These are phyloP conservation scores for Macrostomum lignano DNA, from an alignment of 1,140 invertebrate genomes.

Conservation along the genomic window DNA sequence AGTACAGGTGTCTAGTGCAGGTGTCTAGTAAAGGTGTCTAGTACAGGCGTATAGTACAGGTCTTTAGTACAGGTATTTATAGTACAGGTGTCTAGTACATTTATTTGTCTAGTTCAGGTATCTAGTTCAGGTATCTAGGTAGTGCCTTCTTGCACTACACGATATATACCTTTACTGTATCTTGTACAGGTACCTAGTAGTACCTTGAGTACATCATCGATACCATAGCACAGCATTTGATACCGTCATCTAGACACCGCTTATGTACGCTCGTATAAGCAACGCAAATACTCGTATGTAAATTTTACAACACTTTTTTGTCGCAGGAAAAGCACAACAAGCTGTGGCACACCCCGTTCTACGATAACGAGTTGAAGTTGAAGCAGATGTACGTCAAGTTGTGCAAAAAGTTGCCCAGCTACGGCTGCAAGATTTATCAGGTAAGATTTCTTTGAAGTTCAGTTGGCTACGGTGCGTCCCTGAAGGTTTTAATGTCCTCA, in stretches of 20 bases:
- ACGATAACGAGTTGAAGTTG: constrained; percentile 37
- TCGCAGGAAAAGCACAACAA: constrained; percentile 40
- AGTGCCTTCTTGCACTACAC: too few species aligned
- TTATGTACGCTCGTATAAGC: background rate
- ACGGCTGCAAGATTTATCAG: constrained; percentile 37
- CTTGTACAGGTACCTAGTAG: background rate
- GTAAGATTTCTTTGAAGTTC: too few species aligned
- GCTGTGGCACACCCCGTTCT: constrained; percentile 38
- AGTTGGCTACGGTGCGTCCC: too few species aligned
- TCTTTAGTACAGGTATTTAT: too few species aligned
- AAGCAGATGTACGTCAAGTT: constrained; percentile 41
- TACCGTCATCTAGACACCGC: background rate
- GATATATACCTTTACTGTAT: background rate
- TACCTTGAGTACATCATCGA: background rate
- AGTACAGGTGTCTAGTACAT: too few species aligned
- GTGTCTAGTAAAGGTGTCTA: too few species aligned
- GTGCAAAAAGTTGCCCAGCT: constrained; percentile 36
- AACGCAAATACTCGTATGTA: constrained; percentile 3
- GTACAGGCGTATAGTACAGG: too few species aligned
- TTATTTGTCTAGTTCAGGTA: too few species aligned
- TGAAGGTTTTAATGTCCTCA: too few species aligned
- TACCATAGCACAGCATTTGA: background rate
- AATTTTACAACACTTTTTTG: constrained; percentile 7
- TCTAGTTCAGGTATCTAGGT: too few species aligned
- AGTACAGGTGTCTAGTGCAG: too few species aligned